A percentile compares a stretch with the other conserved stretches of the same genome.
Conservation (phyloP, 1,140 invertebrate species). For the Penaeus japonicus region DNA sequence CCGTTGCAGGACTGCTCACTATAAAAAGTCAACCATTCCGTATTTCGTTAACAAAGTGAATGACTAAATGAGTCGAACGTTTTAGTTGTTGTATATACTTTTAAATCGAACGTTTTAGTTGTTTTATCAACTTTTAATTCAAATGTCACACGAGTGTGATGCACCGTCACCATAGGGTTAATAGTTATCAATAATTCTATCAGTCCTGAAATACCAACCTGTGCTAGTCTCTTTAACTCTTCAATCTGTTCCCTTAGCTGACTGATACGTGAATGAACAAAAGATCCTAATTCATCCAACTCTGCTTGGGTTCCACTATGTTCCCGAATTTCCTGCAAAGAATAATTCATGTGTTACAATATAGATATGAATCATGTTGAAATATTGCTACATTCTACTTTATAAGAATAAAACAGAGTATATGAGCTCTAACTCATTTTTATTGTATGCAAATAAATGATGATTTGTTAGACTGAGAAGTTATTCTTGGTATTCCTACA, state of each 20-base stretch:
- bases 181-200: background rate
- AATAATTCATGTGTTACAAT: background rate
- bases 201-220: constrained; percentile 6
- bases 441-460: too few relatives aligned
- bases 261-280: constrained; percentile 42
- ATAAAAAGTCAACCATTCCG: too few relatives aligned
- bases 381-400: background rate
- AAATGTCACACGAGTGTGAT: too few relatives aligned
- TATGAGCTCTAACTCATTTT: too few relatives aligned
- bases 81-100: too few relatives aligned
- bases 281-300: constrained; percentile 48
- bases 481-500: background rate
- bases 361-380: background rate
- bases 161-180: too few relatives aligned
- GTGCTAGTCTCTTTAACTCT: constrained; percentile 42
- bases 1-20: too few relatives aligned
- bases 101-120: too few relatives aligned
- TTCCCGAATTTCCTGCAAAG: constrained; percentile 47
- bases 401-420: background rate
- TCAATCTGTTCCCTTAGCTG: constrained; percentile 51
- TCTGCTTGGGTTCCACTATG: constrained; percentile 45
- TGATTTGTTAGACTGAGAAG: background rate
- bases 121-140: too few relatives aligned
- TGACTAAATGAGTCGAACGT: too few relatives aligned
- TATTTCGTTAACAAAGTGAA: too few relatives aligned